Conservation (phyloP, 2,113 vertebrate genomes). For the Xerus inauris region DNA sequence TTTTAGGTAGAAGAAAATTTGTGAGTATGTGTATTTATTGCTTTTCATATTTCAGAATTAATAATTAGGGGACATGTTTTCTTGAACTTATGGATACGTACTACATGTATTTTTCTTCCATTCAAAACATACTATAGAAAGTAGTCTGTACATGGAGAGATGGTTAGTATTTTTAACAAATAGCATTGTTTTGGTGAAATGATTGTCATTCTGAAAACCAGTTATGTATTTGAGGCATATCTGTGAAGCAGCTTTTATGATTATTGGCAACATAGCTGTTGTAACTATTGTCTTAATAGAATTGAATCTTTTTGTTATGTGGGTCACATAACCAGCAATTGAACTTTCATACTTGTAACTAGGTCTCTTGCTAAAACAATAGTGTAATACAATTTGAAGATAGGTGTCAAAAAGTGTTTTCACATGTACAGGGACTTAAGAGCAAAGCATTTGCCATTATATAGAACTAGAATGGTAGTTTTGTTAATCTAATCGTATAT, state of each 20-base stretch:
- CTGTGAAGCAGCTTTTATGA: slow-evolving; percentile 82
- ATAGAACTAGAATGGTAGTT: not conserved
- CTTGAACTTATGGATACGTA: not conserved
- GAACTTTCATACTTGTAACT: slow-evolving; percentile 65
- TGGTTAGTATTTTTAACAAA: slow-evolving; percentile 65
- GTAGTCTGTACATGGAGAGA: slow-evolving; percentile 1
- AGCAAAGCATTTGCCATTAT: not conserved
- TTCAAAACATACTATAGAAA: slow-evolving; percentile 14
- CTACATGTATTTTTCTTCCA: slow-evolving; percentile 62
- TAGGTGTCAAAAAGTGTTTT: not conserved
- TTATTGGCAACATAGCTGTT: slow-evolving; percentile 83
- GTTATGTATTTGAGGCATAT: slow-evolving; percentile 67
- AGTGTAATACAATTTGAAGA: not conserved
- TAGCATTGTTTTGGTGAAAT: slow-evolving; percentile 76
- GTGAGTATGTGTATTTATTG: slow-evolving; percentile 15
- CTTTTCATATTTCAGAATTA: slow-evolving; percentile 39
- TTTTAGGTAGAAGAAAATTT: slow-evolving; percentile 40
- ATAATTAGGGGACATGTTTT: not conserved
- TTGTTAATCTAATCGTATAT: not conserved
- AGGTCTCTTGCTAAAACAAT: slow-evolving; percentile 42
- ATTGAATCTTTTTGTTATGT: slow-evolving; percentile 83
- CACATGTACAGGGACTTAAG: not conserved
- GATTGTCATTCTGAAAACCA: slow-evolving; percentile 77
- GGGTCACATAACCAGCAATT: slow-evolving; percentile 84
- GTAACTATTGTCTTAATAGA: slow-evolving; percentile 80